These are phyloP conservation scores for Rhamphomyia laevipes DNA, from an alignment of 2,888 invertebrate species.

Conservation along the genomic window DNA sequence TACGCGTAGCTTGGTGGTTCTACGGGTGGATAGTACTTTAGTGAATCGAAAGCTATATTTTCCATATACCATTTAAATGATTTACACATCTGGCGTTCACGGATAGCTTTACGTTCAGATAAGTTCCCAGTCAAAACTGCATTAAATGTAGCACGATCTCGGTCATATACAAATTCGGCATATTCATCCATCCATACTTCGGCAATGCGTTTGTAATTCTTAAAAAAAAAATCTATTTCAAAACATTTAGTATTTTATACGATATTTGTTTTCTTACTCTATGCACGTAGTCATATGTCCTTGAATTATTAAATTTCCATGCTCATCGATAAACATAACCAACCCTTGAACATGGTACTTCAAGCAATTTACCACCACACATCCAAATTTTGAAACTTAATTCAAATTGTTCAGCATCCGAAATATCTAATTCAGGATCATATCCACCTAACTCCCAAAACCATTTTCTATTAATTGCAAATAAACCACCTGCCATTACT, in stretches of 20 bases:
- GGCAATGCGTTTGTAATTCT: conserved; percentile 88
- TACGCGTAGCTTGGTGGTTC: conserved; percentile 74
- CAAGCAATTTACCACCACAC: conserved; percentile 86
- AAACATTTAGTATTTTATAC: neutral
- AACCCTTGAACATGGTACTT: conserved; percentile 86
- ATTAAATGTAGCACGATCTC: too few species aligned
- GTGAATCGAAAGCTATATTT: conserved; percentile 82
- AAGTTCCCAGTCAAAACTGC: conserved; percentile 71
- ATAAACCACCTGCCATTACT: conserved; percentile 95
- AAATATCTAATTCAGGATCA: conserved; percentile 85
- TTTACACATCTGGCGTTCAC: conserved; percentile 70
- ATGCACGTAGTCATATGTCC: conserved; percentile 76
- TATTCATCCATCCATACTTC: conserved; percentile 99
- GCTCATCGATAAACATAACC: conserved; percentile 79
- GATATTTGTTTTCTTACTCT: conserved; percentile 19
- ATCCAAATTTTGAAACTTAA: conserved; percentile 97
- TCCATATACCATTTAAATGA: conserved; percentile 95
- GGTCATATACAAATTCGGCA: too few species aligned
- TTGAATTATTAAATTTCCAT: conserved; percentile 80
- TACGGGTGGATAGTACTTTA: conserved; percentile 75
- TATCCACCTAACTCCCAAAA: conserved; percentile 97
- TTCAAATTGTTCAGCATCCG: conserved; percentile 98
- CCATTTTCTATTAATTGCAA: conserved; percentile 80
- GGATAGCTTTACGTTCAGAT: conserved; percentile 59
- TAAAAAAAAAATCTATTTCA: conserved; percentile 24